A percentile compares a stretch with the other conserved stretches of the same genome.
phyloP scores from a whole-genome alignment of 2,888 invertebrate species.

The Scaptomyza cyrtandrae region DNA sequence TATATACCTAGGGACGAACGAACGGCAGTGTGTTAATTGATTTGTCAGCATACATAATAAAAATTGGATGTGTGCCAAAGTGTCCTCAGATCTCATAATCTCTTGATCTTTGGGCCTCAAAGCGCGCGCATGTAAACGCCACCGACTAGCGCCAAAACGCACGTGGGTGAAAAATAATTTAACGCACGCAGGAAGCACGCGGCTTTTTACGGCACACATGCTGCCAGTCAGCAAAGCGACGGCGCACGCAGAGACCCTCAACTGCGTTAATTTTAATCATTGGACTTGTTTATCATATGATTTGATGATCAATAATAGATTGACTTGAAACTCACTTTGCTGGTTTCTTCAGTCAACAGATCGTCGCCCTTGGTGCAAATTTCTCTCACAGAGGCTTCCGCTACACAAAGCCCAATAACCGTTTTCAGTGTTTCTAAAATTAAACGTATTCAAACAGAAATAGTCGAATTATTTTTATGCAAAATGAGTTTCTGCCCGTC shows the following conservation, averaged over 20 bases:
- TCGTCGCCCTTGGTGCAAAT: constrained; percentile 97
- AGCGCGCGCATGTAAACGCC: constrained; percentile 23
- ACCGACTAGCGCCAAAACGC: constrained; percentile 55
- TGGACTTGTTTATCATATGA: constrained; percentile 52
- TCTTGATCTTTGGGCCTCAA: constrained; percentile 72
- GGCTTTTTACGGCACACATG: constrained; percentile 29
- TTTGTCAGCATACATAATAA: constrained; percentile 5
- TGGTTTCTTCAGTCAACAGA: constrained; percentile 94
- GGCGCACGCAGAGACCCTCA: constrained; percentile 69
- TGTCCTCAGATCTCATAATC: constrained; percentile 84
- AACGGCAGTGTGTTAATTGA: constrained; percentile 21
- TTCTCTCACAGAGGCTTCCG: constrained; percentile 94
- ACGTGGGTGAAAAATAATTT: constrained; percentile 49
- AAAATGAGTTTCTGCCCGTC: constrained; percentile 33
- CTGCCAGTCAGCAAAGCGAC: constrained; percentile 28
- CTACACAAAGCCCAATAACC: constrained; percentile 93
- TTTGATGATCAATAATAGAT: neutral
- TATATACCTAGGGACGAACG: constrained; percentile 87
- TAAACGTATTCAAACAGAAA: constrained; percentile 54
- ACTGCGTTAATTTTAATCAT: constrained; percentile 80
- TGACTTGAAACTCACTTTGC: constrained; percentile 88
- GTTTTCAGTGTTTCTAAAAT: constrained; percentile 94
- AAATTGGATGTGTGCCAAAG: constrained; percentile 36
- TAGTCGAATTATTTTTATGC: constrained; percentile 48
- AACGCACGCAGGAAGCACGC: constrained; percentile 37